Percentiles rank a stretch among this genome's conserved stretches.
phyloP scores from a whole-genome alignment of 2,113 vertebrate species.

The Morone chrysops region DNA sequence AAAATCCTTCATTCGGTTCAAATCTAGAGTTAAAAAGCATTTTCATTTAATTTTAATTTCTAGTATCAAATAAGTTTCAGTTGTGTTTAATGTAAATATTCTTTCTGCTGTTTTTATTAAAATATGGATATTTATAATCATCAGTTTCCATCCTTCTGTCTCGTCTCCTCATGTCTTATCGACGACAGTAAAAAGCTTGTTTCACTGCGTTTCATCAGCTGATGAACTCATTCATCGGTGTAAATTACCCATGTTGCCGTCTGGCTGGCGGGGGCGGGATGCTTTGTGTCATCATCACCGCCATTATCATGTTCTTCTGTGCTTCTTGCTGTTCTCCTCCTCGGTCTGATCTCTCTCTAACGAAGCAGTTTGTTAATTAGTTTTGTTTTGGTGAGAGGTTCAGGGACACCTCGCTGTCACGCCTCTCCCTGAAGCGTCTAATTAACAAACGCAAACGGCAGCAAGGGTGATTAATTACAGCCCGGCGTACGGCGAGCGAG shows the following conservation, averaged over 20 bases:
- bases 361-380: slow-evolving; percentile 63
- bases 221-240: slow-evolving; percentile 57
- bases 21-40: too few relatives aligned
- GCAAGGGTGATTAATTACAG: slow-evolving; percentile 72
- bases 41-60: too few relatives aligned
- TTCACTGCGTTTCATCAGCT: slow-evolving; percentile 74
- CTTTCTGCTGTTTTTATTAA: too few relatives aligned
- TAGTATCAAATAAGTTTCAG: too few relatives aligned
- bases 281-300: slow-evolving; percentile 49
- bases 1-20: too few relatives aligned
- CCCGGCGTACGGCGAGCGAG: background rate
- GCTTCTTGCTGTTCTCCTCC: slow-evolving; percentile 19
- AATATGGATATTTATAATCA: too few relatives aligned
- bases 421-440: slow-evolving; percentile 49
- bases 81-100: too few relatives aligned
- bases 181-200: slow-evolving; percentile 26
- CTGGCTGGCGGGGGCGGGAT: slow-evolving; percentile 11
- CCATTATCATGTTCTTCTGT: slow-evolving; percentile 3
- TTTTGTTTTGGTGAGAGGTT: slow-evolving; percentile 29
- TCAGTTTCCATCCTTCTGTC: background rate
- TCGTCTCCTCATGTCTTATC: background rate
- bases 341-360: background rate
- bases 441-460: slow-evolving; percentile 54
- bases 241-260: slow-evolving; percentile 60
- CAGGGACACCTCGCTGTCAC: slow-evolving; percentile 46